Evolutionary conservation across 2,797 vertebrate genomes (phyloP), one percentile per base, ranked within the genome.

Genomic region (Podargus strigoides): DNA sequence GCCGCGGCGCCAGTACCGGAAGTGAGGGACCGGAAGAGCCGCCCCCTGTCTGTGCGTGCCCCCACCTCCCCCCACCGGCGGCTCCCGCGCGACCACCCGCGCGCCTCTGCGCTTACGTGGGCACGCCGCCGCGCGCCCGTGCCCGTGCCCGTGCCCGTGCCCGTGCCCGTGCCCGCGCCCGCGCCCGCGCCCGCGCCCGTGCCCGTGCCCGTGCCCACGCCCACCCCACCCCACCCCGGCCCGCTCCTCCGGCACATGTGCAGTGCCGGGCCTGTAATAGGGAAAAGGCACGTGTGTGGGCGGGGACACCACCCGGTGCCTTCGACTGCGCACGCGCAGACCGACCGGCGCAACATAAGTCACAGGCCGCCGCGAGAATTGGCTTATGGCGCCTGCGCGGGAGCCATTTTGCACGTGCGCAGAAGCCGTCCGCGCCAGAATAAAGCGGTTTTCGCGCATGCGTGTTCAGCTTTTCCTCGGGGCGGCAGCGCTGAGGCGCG

Each of bases 1-100:
- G 89, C 95, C 72, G 85, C 92, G 63, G 89, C 91, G 72, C 63
- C 74, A 23, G 13, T 21, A 46, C 73, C 89, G 93, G 93, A 92
- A 92, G 79, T 55, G 76, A 32, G 36, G 37, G 42, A 14, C 52
- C 50, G 85, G 83, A 96, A 97, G 96, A 1, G 2, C 89, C 76
- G 36, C 80, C 92, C 75, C 34, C 64, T 85, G n/a, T n/a, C n/a
- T n/a, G n/a, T n/a, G n/a, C 76, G 81, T 26, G 21, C 24, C 60
- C 18, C 28, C 28, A 8, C 39, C 41, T 10, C 41, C 47, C 63
- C 85, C 84, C 89, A 68, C 34, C 28, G 12, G 17, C 83, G 20
- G 20, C 67, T 42, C 39, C 67, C 74, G 62, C 83, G 80, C 49
- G 26, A 14, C 49, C 26, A 14, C 55, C 55, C n/a, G n/a, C 8